A percentile compares a stretch with the other conserved stretches of the same genome.
These are phyloP conservation scores for Cheilinus undulatus DNA, from an alignment of 2,113 vertebrate species.

Conservation along the genomic window DNA sequence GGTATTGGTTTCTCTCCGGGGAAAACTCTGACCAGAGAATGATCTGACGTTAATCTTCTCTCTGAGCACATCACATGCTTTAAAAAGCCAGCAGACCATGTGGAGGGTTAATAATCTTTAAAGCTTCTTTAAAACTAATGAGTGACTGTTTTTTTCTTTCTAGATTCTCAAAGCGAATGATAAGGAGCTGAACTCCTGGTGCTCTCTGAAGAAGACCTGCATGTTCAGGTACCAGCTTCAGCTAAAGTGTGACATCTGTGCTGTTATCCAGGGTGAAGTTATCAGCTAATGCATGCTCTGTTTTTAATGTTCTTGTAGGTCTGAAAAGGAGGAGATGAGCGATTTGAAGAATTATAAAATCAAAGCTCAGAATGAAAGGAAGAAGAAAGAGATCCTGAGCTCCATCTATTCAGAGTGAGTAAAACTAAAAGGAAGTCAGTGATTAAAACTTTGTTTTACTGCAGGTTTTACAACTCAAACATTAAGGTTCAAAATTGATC, in stretches of 20 bases:
- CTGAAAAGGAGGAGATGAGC: slow-evolving; percentile 86
- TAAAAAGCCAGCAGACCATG: neutral
- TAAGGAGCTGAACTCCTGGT: slow-evolving; percentile 92
- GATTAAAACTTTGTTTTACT: too few relatives aligned
- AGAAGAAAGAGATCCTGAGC: slow-evolving; percentile 86
- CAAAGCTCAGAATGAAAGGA: slow-evolving; percentile 83
- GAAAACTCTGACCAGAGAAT: slow-evolving; percentile 83
- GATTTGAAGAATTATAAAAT: slow-evolving; percentile 86
- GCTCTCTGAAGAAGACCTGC: slow-evolving; percentile 92
- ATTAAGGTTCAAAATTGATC: too few relatives aligned
- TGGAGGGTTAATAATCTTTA: neutral
- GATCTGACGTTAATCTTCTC: slow-evolving; percentile 86
- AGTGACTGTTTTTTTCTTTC: neutral
- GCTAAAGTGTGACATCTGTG: fast-evolving
- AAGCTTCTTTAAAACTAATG: slow-evolving; percentile 20
- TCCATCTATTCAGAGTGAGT: slow-evolving; percentile 87
- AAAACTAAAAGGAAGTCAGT: too few relatives aligned
- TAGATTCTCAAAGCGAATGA: slow-evolving; percentile 89
- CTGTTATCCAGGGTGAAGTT: neutral
- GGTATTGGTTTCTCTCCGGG: slow-evolving; percentile 82
- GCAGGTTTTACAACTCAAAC: too few relatives aligned
- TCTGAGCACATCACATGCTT: slow-evolving; percentile 83
- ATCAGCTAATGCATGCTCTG: fast-evolving
- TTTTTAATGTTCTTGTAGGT: slow-evolving; percentile 71
- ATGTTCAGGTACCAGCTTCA: slow-evolving; percentile 88